Evolutionary conservation across 2,113 vertebrate species (phyloP).

Genomic region (Apodemus speciosus): DNA sequence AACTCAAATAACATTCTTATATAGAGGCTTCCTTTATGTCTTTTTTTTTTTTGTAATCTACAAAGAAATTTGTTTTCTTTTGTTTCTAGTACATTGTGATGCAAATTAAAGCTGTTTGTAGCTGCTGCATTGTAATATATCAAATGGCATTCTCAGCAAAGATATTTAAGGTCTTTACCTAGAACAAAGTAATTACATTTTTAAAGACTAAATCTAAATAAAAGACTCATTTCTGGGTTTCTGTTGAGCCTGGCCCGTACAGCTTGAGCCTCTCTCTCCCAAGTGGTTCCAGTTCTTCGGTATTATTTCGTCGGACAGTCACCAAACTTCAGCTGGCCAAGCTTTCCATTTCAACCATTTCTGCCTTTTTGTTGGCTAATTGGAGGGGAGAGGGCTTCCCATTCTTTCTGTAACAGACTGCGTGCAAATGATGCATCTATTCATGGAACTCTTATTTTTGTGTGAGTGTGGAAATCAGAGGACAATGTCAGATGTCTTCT

Average conservation of each 20-base stretch:
- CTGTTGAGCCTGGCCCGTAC: constrained; percentile 20
- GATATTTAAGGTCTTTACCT: constrained; percentile 50
- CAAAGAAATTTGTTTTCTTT: constrained; percentile 31
- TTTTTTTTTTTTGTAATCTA: constrained; percentile 45
- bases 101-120: constrained; percentile 49
- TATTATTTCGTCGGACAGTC: constrained; percentile 25
- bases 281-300: constrained; percentile 38
- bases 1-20: constrained; percentile 41
- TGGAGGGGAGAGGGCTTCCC: background rate
- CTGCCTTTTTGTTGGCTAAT: constrained; percentile 35
- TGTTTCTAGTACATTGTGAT: constrained; percentile 44
- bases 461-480: background rate
- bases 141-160: constrained; percentile 28
- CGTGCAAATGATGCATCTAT: constrained; percentile 8
- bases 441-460: background rate
- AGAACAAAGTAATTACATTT: constrained; percentile 36
- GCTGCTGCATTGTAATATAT: constrained; percentile 31
- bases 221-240: constrained; percentile 36
- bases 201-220: background rate
- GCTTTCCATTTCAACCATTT: constrained; percentile 25
- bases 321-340: constrained; percentile 12
- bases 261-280: background rate
- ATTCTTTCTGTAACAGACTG: constrained; percentile 13
- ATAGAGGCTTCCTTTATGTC: background rate
- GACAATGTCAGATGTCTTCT: background rate